Percentiles rank a stretch among this genome's conserved stretches.
Conservation (phyloP, 2,797 vertebrate species). For the Pangasius krempfi region DNA sequence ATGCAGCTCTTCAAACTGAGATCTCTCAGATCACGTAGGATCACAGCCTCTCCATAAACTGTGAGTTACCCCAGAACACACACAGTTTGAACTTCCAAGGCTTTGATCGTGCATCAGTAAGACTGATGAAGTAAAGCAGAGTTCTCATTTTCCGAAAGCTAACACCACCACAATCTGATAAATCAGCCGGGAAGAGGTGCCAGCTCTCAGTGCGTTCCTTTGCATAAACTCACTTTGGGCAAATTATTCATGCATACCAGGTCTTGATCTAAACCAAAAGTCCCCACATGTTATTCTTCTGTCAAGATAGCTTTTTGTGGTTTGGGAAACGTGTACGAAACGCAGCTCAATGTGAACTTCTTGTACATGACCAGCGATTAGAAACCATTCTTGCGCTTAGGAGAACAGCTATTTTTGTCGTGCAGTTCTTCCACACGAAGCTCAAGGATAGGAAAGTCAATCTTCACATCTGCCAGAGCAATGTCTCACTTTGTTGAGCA, state of each 20-base stretch:
- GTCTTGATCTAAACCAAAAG: neutral
- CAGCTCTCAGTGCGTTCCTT: conserved; percentile 10
- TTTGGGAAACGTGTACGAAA: neutral
- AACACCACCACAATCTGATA: conserved; percentile 40
- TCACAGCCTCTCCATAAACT: neutral
- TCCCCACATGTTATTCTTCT: neutral
- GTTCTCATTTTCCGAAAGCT: conserved; percentile 33
- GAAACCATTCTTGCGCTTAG: neutral
- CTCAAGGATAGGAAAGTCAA: conserved; percentile 18
- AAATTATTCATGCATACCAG: conserved; percentile 29
- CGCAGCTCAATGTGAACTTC: neutral
- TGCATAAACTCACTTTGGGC: conserved; percentile 2
- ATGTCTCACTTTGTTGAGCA: conserved; percentile 58
- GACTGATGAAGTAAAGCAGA: conserved; percentile 36
- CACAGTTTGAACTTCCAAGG: conserved; percentile 21
- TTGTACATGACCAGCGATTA: neutral
- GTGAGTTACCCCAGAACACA: conserved; percentile 14
- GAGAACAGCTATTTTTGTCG: neutral
- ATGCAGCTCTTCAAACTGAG: conserved; percentile 1
- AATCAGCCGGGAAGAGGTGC: conserved; percentile 27
- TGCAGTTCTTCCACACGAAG: neutral
- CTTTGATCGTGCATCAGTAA: neutral
- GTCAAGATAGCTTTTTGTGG: neutral
- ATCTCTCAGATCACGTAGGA: neutral
- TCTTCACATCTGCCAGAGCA: conserved; percentile 37